phyloP scores from a whole-genome alignment of 2,888 invertebrate genomes.

The Ctenicera cuprea region DNA sequence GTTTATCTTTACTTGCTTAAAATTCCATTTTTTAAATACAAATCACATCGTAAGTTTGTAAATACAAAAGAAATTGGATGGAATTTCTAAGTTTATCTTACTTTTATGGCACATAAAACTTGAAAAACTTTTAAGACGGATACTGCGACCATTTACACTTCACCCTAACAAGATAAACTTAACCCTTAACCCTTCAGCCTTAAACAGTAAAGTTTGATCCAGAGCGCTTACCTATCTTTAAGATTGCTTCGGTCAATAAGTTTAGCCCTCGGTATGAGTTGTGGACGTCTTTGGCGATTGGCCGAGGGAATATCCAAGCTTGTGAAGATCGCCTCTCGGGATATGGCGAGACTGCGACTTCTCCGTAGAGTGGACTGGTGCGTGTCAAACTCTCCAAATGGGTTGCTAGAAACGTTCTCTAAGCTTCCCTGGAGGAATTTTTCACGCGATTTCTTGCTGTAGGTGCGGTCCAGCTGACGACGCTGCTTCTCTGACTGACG shows the following conservation, averaged over 20 bases:
- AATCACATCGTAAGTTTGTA: too few relatives aligned
- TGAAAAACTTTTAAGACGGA: background rate
- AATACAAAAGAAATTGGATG: too few relatives aligned
- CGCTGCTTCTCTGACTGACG: conserved; percentile 26
- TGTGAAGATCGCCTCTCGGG: conserved; percentile 85
- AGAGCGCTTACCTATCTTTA: conserved; percentile 79
- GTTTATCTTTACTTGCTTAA: too few relatives aligned
- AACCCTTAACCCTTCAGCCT: too few relatives aligned
- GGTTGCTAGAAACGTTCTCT: conserved; percentile 69
- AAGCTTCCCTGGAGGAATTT: conserved; percentile 64
- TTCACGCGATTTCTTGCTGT: conserved; percentile 48
- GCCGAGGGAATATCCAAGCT: conserved; percentile 80
- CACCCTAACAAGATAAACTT: background rate
- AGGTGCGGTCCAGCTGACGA: conserved; percentile 41
- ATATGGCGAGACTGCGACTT: conserved; percentile 84
- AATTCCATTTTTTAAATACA: too few relatives aligned
- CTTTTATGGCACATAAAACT: too few relatives aligned
- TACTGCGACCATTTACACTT: background rate
- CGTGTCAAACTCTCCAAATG: conserved; percentile 60
- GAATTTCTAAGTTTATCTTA: too few relatives aligned
- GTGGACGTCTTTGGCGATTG: conserved; percentile 80
- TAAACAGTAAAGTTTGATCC: background rate
- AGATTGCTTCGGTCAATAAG: conserved; percentile 85
- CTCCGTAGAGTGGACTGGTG: conserved; percentile 74
- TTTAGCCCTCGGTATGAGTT: conserved; percentile 87